These are phyloP conservation scores for Malurus melanocephalus DNA, from an alignment of 2,113 vertebrate species.

Conservation along the genomic window DNA sequence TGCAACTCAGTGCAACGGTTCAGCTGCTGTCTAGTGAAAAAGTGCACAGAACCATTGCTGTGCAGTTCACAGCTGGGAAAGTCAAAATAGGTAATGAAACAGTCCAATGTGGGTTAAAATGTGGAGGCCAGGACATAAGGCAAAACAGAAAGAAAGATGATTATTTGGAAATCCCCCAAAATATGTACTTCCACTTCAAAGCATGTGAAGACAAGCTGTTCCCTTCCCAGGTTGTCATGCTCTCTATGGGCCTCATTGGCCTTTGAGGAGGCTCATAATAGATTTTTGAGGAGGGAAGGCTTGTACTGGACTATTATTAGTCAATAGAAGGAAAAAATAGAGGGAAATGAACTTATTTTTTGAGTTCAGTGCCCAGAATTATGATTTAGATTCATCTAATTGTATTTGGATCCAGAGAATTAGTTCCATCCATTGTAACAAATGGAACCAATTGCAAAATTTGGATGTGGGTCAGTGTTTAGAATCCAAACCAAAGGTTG, in stretches of 20 bases:
- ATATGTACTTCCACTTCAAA: not conserved
- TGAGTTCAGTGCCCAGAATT: not conserved
- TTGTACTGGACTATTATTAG: not conserved
- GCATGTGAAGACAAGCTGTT: not conserved
- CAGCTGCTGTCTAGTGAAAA: not conserved
- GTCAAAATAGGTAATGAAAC: not conserved
- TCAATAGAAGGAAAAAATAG: not conserved
- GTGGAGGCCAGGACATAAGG: not conserved
- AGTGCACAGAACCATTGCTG: not conserved
- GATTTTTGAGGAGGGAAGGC: not conserved
- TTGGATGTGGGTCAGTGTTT: conserved; percentile 3
- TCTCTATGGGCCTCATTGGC: not conserved
- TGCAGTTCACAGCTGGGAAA: not conserved
- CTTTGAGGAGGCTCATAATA: not conserved
- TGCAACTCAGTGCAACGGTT: not conserved
- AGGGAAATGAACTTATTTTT: not conserved
- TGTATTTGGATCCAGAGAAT: conserved; percentile 16
- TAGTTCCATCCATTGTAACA: conserved; percentile 23
- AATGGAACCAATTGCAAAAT: conserved; percentile 37
- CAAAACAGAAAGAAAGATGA: not conserved
- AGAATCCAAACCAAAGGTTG: not conserved
- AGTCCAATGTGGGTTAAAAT: not conserved
- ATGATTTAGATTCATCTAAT: conserved; percentile 13
- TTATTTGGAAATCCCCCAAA: not conserved
- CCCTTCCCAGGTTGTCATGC: not conserved